These are phyloP conservation scores for Oryzias melastigma DNA, from an alignment of 2,113 vertebrate species.

Conservation along the genomic window DNA sequence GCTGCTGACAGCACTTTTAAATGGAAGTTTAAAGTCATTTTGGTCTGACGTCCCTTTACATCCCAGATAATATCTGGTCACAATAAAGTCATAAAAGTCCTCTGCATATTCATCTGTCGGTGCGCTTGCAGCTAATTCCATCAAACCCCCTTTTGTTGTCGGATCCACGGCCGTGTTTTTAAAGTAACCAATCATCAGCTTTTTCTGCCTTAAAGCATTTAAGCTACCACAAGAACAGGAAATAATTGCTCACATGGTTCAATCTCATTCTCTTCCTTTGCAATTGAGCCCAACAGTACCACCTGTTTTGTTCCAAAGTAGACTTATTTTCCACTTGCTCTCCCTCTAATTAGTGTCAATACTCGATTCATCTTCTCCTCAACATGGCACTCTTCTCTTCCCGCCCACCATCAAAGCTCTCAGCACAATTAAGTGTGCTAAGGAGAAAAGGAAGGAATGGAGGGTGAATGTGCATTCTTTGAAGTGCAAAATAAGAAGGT, in stretches of 20 bases:
- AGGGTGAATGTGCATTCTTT: conserved; percentile 60
- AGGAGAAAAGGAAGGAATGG: conserved; percentile 46
- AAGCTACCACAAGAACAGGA: conserved; percentile 12
- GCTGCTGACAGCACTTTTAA: conserved; percentile 28
- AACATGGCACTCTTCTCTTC: conserved; percentile 42
- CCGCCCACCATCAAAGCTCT: conserved; percentile 72
- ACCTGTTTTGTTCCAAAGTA: conserved; percentile 37
- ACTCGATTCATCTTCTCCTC: conserved; percentile 55
- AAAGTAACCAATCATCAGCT: conserved; percentile 7
- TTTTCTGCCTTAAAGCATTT: conserved; percentile 32
- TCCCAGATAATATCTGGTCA: not conserved
- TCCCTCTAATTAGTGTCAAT: conserved; percentile 70
- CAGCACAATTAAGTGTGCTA: conserved; percentile 69
- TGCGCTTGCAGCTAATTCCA: not conserved
- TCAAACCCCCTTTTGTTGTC: conserved; percentile 4
- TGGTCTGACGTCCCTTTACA: conserved; percentile 1
- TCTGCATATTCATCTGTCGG: not conserved
- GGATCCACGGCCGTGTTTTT: conserved; percentile 7
- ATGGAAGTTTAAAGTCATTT: conserved; percentile 25
- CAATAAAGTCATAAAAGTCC: not conserved
- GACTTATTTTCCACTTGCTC: conserved; percentile 32
- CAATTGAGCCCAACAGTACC: conserved; percentile 28
- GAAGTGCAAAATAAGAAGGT: conserved; percentile 68
- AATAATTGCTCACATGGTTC: conserved; percentile 19
- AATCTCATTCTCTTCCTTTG: conserved; percentile 9